A percentile compares a stretch with the other conserved stretches of the same genome.
phyloP scores from a whole-genome alignment of 2,888 invertebrate genomes.

The Acleris cristana region DNA sequence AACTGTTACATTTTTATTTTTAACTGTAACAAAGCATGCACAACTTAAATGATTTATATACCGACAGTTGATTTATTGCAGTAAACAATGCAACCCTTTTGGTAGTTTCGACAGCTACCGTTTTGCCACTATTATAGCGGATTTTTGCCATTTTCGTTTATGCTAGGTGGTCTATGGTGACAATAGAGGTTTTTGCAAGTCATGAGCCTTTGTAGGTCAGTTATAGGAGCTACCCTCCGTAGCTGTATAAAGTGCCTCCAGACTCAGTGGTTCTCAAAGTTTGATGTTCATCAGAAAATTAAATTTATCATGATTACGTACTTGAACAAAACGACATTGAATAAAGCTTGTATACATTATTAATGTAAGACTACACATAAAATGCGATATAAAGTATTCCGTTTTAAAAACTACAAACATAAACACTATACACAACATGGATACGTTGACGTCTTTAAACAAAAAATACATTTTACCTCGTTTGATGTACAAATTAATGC shows the following conservation, averaged over 20 bases:
- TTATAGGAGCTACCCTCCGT: slow-evolving; percentile 58
- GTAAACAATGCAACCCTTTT: slow-evolving; percentile 66
- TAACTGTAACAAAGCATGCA: slow-evolving; percentile 23
- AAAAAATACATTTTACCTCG: no score
- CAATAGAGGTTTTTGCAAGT: slow-evolving; percentile 71
- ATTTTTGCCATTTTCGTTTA: slow-evolving; percentile 70
- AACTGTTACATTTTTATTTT: background rate
- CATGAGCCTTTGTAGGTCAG: slow-evolving; percentile 78
- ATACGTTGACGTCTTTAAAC: no score
- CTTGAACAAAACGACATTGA: no score
- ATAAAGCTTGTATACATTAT: no score
- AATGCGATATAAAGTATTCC: no score
- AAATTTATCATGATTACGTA: background rate
- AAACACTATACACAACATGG: no score
- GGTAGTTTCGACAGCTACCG: slow-evolving; percentile 66
- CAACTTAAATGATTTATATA: slow-evolving; percentile 45
- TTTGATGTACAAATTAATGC: no score
- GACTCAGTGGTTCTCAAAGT: slow-evolving; percentile 57
- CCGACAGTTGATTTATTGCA: slow-evolving; percentile 54
- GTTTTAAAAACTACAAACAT: no score
- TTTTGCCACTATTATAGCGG: slow-evolving; percentile 61
- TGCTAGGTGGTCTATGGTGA: slow-evolving; percentile 72
- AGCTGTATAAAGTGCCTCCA: slow-evolving; percentile 54
- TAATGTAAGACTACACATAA: no score
- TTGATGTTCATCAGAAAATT: slow-evolving; percentile 2